Conservation (phyloP, 2,797 vertebrate genomes). For the Peromyscus aztecus region DNA sequence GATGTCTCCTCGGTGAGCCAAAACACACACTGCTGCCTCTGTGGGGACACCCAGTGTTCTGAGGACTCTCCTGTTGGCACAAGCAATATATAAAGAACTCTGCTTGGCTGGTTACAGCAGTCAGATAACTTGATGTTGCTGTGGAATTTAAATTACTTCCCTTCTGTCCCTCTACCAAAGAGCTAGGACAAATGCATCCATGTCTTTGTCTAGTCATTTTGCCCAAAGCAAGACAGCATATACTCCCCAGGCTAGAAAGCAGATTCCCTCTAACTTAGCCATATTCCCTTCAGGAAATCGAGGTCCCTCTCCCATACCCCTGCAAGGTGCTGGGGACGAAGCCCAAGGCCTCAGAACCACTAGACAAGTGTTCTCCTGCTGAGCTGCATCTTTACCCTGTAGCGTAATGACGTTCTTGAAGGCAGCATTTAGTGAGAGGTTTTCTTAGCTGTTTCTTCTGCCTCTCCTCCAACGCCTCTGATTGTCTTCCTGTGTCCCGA, state of each 20-base stretch:
- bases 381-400: background rate
- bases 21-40: background rate
- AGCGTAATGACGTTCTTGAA: background rate
- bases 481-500: background rate
- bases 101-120: constrained; percentile 57
- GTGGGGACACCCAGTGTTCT: constrained; percentile 1
- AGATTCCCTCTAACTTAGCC: background rate
- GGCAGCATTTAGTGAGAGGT: background rate
- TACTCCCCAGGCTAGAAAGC: background rate
- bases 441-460: background rate
- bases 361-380: background rate
- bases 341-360: background rate
- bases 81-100: background rate
- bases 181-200: background rate
- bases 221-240: constrained; percentile 27
- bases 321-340: background rate
- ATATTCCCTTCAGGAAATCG: background rate
- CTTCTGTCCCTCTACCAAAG: background rate
- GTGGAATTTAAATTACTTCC: background rate
- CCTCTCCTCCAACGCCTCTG: background rate
- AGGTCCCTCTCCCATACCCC: too few relatives aligned
- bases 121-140: background rate
- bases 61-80: background rate
- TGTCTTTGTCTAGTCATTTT: constrained; percentile 2
- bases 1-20: background rate